Evolutionary conservation across 92 coral and sea anemone genomes (phyloP), one percentile per base, ranked within the genome.

Genomic region (Zoanthus sociatus): DNA sequence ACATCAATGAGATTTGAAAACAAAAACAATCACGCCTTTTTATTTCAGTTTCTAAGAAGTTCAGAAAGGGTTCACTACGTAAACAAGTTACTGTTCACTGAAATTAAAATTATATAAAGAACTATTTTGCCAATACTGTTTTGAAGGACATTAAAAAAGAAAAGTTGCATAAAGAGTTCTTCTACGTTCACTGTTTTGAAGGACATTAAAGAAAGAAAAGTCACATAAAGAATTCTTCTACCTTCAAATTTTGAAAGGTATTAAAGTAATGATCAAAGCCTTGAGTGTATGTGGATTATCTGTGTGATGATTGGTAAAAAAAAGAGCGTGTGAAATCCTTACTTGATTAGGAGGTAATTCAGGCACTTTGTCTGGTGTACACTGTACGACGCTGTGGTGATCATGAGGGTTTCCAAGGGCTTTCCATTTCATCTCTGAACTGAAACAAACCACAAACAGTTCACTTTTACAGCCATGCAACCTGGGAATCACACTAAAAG

Each of bases 341-440:
- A 96, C 98, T 87, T 97, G 95, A 89, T 96, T 96, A 5, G 99
- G 98, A 10, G 99, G 94, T 45, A 95, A 94, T 73, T 97, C 96
- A 32, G 99, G 99, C 58, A 97, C 79, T 76, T 95, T 95, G 68
- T 93, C 93, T 8, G 99, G 98, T 10, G 99, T 98, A 86, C 98
- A 97, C 3, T 94, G 94, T 79, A 88, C 90, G 77, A 97, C 93
- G 74, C 82, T 87, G 73, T 95, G 95, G 81, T 97, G 99, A 63
- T 97, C 96, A 67, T 93, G 92, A 16, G 97, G 88, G 83, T 95
- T 94, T 9, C 96, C 98, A 32, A 86, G 89, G 50, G 98, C 92
- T 64, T 93, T 86, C 99, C 99, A 97, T 70, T 91, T 87, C 93
- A 97, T 96, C 56, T 89, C 94, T 13, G 95, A 87, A 72, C 99